phyloP scores from a whole-genome alignment of 2,113 vertebrate genomes.

The Thamnaconus septentrionalis region DNA sequence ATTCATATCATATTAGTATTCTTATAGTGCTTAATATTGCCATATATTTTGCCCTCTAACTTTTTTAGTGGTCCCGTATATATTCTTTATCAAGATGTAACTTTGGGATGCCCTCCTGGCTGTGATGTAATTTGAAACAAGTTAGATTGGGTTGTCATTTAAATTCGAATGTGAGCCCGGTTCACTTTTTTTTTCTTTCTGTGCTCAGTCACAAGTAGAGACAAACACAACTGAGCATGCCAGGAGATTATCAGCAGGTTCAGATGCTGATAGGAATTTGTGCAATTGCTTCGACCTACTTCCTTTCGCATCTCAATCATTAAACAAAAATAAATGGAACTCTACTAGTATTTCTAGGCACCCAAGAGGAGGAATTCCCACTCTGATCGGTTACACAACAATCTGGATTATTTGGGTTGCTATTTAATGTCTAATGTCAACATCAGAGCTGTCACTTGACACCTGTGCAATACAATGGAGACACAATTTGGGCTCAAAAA shows the following conservation, averaged over 20 bases:
- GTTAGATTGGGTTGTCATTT: no score
- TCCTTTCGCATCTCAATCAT: constrained; percentile 27
- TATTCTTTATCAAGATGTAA: no score
- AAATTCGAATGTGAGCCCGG: no score
- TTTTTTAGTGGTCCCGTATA: no score
- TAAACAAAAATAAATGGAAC: constrained; percentile 26
- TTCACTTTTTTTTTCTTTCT: background rate
- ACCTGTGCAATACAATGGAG: constrained; percentile 13
- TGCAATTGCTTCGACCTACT: constrained; percentile 4
- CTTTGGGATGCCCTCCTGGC: no score
- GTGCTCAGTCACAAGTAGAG: background rate
- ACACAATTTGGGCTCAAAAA: background rate
- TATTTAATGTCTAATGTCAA: constrained; percentile 16
- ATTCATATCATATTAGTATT: constrained; percentile 25
- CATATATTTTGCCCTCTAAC: background rate
- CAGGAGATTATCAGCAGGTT: constrained; percentile 4
- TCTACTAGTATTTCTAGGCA: constrained; percentile 53
- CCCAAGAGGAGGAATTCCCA: constrained; percentile 57
- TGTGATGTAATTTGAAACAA: no score
- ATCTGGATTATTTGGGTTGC: background rate
- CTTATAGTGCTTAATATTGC: constrained; percentile 12
- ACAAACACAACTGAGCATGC: background rate
- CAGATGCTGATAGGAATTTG: constrained; percentile 8
- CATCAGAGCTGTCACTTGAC: constrained; percentile 4
- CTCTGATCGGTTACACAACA: constrained; percentile 14